Conservation (phyloP, 2,113 vertebrate genomes). For the Lophius piscatorius region DNA sequence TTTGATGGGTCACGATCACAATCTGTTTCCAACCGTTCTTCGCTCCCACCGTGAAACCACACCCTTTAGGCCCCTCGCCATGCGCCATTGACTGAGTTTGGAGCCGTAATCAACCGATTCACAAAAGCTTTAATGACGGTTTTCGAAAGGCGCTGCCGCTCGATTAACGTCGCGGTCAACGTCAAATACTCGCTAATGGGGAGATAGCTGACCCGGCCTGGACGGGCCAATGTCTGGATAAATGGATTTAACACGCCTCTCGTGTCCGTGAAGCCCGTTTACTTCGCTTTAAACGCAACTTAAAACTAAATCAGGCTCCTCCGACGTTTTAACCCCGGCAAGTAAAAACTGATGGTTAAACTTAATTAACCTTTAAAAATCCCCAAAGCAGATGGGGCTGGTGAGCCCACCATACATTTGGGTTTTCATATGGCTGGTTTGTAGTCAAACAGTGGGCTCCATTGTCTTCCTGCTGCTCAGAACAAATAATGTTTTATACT, state of each 20-base stretch:
- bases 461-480: slow-evolving; percentile 82
- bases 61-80: slow-evolving; percentile 1
- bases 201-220: not conserved
- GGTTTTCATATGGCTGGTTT: slow-evolving; percentile 67
- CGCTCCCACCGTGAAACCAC: not conserved
- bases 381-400: not conserved
- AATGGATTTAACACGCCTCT: not conserved
- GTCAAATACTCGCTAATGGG: not conserved
- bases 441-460: slow-evolving; percentile 73
- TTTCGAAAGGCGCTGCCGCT: not conserved
- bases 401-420: slow-evolving; percentile 60
- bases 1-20: not conserved
- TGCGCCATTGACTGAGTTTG: not conserved
- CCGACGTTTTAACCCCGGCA: not conserved
- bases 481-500: slow-evolving; percentile 92
- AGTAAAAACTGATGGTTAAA: slow-evolving; percentile 11
- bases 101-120: too few relatives aligned
- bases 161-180: not conserved
- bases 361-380: slow-evolving; percentile 26
- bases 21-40: not conserved
- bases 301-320: not conserved
- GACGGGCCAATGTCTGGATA: not conserved
- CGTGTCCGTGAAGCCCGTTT: too few relatives aligned
- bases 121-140: not conserved
- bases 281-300: too few relatives aligned